Percentiles rank a stretch among this genome's conserved stretches.
phyloP scores from a whole-genome alignment of 2,113 vertebrate genomes.

The Cyanoramphus novaezelandiae region DNA sequence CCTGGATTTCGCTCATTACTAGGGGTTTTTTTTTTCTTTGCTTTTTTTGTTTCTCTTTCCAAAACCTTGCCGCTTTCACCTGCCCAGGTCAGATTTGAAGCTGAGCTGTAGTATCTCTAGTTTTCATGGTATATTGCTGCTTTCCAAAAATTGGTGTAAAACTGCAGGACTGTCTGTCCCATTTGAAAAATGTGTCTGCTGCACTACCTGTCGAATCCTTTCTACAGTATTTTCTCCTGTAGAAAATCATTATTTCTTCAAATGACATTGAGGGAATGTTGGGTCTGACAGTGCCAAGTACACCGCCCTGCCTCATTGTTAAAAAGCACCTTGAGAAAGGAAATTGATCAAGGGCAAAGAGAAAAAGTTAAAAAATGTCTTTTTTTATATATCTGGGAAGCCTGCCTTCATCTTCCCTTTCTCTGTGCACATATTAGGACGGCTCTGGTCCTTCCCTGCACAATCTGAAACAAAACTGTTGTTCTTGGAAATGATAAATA shows the following conservation, averaged over 20 bases:
- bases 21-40: neutral
- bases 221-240: neutral
- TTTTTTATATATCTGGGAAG: neutral
- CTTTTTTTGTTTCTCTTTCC: neutral
- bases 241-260: conserved; percentile 38
- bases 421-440: neutral
- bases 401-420: neutral
- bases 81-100: neutral
- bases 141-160: neutral
- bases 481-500: neutral
- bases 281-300: conserved; percentile 22
- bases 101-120: neutral
- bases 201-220: neutral
- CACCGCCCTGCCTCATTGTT: neutral
- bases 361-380: neutral
- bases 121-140: neutral
- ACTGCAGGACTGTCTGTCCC: neutral
- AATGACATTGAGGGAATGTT: neutral
- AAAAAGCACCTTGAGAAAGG: conserved; percentile 29
- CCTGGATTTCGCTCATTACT: neutral
- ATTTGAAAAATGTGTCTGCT: conserved; percentile 32
- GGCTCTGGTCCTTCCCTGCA: neutral
- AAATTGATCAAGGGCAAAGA: neutral
- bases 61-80: neutral
- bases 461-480: neutral